phyloP scores from a whole-genome alignment of 2,797 vertebrate genomes.

The Peromyscus aztecus region DNA sequence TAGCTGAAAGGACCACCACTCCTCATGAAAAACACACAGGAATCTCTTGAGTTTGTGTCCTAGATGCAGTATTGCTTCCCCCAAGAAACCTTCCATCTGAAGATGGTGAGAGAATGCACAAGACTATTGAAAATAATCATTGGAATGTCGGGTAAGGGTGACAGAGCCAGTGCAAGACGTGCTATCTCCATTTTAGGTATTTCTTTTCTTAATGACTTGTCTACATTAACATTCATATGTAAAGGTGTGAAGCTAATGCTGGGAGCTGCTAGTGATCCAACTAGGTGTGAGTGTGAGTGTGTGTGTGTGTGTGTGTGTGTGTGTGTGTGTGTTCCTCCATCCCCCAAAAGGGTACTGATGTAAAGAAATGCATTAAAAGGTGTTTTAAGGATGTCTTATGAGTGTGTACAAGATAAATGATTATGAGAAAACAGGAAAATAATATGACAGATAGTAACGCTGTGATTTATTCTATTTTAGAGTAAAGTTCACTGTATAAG shows the following conservation, averaged over 20 bases:
- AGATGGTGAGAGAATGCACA: background rate
- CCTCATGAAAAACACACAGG: background rate
- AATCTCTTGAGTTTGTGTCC: background rate
- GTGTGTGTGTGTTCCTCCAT: background rate
- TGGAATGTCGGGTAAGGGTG: background rate
- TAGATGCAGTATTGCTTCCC: background rate
- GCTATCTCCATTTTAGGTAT: background rate
- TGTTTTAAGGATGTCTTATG: background rate
- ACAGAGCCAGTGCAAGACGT: background rate
- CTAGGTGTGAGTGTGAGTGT: no score
- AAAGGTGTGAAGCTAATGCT: background rate
- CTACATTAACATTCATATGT: background rate
- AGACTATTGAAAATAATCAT: background rate
- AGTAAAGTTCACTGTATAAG: background rate
- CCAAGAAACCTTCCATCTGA: background rate
- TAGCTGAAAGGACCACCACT: background rate
- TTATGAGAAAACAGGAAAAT: constrained; percentile 6
- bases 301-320: background rate
- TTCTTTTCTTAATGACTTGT: background rate
- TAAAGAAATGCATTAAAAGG: background rate
- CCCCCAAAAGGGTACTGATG: background rate
- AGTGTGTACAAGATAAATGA: constrained; percentile 10
- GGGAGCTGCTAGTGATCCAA: background rate
- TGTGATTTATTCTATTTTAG: background rate
- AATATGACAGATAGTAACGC: background rate